Base-by-base conservation (phyloP, 1,140 invertebrate species). In the Artemia franciscana region DNA sequence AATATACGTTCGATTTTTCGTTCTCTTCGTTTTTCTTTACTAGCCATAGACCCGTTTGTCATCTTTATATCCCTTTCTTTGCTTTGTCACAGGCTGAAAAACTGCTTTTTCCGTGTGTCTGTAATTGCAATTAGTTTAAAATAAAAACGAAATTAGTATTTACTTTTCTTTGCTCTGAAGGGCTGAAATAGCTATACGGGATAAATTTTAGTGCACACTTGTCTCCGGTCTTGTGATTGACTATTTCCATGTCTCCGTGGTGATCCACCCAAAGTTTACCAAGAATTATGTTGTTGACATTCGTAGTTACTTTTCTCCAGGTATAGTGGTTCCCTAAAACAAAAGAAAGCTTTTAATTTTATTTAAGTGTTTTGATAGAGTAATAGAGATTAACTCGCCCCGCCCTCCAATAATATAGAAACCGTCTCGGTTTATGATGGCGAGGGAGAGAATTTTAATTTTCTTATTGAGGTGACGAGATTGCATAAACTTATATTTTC, bases 221-320 rank as follows among this genome's bases (percentile, higher is more conserved):
- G 69, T 94, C 86, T 60, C 91, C 91, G 56, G 82, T 81, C 58
- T 82, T 82, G 64, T 88, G 82, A 75, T 94, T 92, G 25, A 81
- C 79, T 65, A 98, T 97, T 71, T 96, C 91, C 91, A 96, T 97
- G 71, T 98, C 94, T 27, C 95, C 96, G 71, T 95, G 90, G 73
- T 98, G 91, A 77, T 98, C 96, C 15, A 99, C 91, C 96, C 96
- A 99, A 63, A 99, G 79, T 75, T 92, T 93, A 60, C 96, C 96
- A 30, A 99, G 93, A 66, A 99, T 98, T 65, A 98, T 98, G 75
- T 99, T 99, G 76, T 98, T 94, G 23, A 97, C 90, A 18, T 93
- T 98, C 9, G 94, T 98, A 7, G 91, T 96, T 24, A 98, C 91
- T 70, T 98, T 98, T 63, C 88, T 79, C 92, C 95, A 99, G 5